Base-by-base conservation (phyloP, 2,797 vertebrate species). In the Chelon labrosus region DNA sequence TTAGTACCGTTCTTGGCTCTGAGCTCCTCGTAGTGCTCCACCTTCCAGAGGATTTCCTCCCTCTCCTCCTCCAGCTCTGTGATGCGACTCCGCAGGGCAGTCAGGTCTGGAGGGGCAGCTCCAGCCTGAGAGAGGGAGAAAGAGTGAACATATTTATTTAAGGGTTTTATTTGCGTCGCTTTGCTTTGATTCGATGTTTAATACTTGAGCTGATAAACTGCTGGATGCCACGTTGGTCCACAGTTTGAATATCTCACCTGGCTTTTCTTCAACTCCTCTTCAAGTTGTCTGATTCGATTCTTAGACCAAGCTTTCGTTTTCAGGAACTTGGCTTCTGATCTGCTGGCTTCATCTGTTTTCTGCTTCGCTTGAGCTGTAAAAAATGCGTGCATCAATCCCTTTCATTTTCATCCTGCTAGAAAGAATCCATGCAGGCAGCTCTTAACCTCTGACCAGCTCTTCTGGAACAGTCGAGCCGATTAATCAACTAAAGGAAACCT, bases 291-390 rank as follows among this genome's bases (percentile, higher is more conserved):
- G 86, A 97, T 96, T 47, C 94, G 95, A 56, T 94, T 89, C 72
- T 98, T 98, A 10, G 97, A 97, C 96, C 96, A 97, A 5, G 96
- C 96, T 88, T 98, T 98, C 88, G 95, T 96, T 85, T 97, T 97
- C 78, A 98, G 85, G 87, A 97, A 97, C 80, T 96, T 97, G 31
- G 95, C 94, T 75, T 98, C 97, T 3, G 97, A 97, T 85, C 94
- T 96, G 85, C 84, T 93, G 79, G 96, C 96, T 52, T 97, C 96
- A 25, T 97, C 96, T 0, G 89, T 84, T 86, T 96, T 97, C 58
- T 94, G 75, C 79, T 95, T 97, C 8, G 88, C 90, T 95, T 94
- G 92, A 8, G 75, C 97, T 98, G 82, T 63, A 61, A 7, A 77
- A 49, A 16, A 16, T 44, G 41, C 1, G 13, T 16, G 13, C 13